These are phyloP conservation scores for Ondatra zibethicus DNA, from an alignment of 2,113 vertebrate genomes.

Conservation along the genomic window DNA sequence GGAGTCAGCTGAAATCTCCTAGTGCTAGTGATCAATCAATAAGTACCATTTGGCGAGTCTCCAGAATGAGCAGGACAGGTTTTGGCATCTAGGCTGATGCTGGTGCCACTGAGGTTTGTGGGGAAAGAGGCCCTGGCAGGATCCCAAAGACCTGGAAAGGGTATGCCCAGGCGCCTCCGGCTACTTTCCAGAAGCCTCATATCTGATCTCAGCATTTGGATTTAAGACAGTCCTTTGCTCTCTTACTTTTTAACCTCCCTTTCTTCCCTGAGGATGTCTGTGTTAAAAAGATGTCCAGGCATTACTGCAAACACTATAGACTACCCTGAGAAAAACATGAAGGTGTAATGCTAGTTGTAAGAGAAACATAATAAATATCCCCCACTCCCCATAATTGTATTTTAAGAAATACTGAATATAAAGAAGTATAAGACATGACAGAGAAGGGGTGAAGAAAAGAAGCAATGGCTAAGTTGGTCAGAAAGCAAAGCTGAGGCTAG, in stretches of 20 bases:
- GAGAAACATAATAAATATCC: not conserved
- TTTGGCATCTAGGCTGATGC: not conserved
- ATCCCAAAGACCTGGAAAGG: not conserved
- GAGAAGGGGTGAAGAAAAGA: not conserved
- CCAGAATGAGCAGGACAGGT: constrained; percentile 26
- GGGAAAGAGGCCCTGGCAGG: constrained; percentile 40
- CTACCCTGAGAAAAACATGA: not conserved
- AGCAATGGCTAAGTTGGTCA: not conserved
- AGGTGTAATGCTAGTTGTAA: not conserved
- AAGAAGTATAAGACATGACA: not conserved
- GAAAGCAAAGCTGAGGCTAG: not conserved
- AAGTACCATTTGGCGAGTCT: constrained; percentile 21
- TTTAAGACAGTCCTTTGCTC: not conserved
- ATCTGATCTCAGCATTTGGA: constrained; percentile 12
- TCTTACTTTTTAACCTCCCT: not conserved
- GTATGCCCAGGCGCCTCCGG: not conserved
- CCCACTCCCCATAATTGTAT: not conserved
- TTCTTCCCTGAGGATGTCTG: not conserved
- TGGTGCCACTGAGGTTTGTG: constrained; percentile 55
- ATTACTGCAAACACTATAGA: not conserved
- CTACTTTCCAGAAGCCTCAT: not conserved
- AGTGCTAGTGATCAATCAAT: not conserved
- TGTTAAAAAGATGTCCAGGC: not conserved
- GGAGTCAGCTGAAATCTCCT: not conserved
- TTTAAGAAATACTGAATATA: not conserved